Base-by-base conservation (phyloP, 2,113 vertebrate species). In the Pangasianodon gigas region DNA sequence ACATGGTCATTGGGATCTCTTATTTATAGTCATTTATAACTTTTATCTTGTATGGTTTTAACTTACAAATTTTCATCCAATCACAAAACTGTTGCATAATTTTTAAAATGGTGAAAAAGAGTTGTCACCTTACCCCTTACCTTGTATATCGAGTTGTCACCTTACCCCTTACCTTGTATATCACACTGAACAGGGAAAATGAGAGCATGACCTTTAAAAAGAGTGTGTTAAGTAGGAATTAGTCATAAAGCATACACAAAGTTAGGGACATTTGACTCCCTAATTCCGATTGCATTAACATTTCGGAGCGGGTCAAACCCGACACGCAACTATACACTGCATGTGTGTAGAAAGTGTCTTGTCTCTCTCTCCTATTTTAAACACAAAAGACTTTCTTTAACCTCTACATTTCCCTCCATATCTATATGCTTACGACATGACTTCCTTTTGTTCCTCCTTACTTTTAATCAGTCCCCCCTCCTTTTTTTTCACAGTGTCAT, bases 381-480 rank as follows among this genome's bases (percentile, higher is more conserved):
- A 48, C 58, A n/a, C 67, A 48, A 13, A 52, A 32, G 26, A 44
- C 11, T 14, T 79, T 89, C 54, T 65, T 56, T 79, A 62, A 60
- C 62, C 46, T 56, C 2, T 29, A 7, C 41, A n/a, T 87, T 71
- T 83, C 44, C 9, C 82, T 52, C 21, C 46, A 19, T 54, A 29
- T 83, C 32, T n/a, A 29, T 48, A 86, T 67, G 32, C 77, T 83
- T 81, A 54, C 62, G 26, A 10, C 77, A 62, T 46, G 67, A 51
- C 69, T 77, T 86, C 51, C 13, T 60, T 89, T 92, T 94, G 90
- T 93, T 93, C 92, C 89, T 90, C 89, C 90, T 93, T 92, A 92
- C 92, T 93, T 89, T 92, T 93, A 94, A 94, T 95, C 93, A 92
- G 91, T 94, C 91, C 91, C 89, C 79, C 54, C 80, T 91, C 87